Evolutionary conservation across 1,140 invertebrate genomes (phyloP), one percentile per base, ranked within the genome.

Genomic region (Trachelipus rathkii): DNA sequence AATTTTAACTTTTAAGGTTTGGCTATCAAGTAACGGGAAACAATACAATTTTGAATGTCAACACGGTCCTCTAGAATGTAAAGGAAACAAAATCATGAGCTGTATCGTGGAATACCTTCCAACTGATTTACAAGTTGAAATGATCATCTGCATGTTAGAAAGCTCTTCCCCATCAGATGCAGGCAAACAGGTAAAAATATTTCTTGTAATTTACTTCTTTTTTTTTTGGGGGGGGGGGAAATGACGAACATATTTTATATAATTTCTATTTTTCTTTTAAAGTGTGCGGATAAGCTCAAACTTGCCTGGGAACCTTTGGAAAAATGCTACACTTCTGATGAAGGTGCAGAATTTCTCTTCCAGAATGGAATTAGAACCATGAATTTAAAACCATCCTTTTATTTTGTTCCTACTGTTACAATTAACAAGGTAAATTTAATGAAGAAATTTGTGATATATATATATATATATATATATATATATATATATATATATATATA

Each of bases 381-480:
- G 60, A 67, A 10, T 33, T 67, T 75, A n/a, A 23, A 21, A 23
- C 73, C 73, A 24, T 60, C 66, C 11, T 44, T 75, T 10, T 68
- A 68, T 60, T 75, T 75, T 23, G 71, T 67, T 43, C 76, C 76
- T 23, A 72, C 60, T 19, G 44, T 72, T 50, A 77, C 69, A 73
- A 46, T 77, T 21, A 45, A 53, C 9, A 73, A 44, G 71, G 72
- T 72, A 50, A 77, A 43, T 1, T 60, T 33, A 1, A 33, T 1
- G 33, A 33, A 6, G 1, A 33, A 33, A 33, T 33, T 33, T 33
- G 1, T 33, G 2, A 33, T 33, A 33, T 33, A 33, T 33, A 33
- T 33, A 33, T 33, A 33, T 33, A 33, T 33, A 33, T 33, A 33
- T 33, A 33, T 33, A 33, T 33, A 33, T 33, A 33, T 33, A 33